Percentiles rank a stretch among this genome's conserved stretches.
phyloP scores from a whole-genome alignment of 2,888 invertebrate species.

The Tetragonisca angustula region DNA sequence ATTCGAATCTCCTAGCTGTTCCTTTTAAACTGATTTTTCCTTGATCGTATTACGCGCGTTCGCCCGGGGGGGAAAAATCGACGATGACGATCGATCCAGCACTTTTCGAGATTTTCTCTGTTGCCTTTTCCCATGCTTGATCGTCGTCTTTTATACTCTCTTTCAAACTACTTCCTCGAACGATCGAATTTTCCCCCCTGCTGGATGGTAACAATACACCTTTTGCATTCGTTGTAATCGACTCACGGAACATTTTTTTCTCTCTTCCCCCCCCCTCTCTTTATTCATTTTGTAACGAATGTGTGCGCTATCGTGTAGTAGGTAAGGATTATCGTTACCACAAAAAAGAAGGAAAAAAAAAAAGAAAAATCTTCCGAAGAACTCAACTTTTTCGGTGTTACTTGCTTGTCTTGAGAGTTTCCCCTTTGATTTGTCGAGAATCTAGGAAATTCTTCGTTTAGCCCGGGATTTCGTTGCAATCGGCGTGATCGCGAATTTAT shows the following conservation, averaged over 20 bases:
- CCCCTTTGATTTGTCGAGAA: not conserved
- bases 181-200: conserved; percentile 16
- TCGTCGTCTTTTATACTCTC: not conserved
- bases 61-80: conserved; percentile 11
- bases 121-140: not conserved
- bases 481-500: not conserved
- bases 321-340: conserved; percentile 13
- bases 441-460: not conserved
- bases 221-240: conserved; percentile 34
- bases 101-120: not conserved
- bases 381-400: not conserved
- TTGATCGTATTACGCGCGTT: conserved; percentile 28
- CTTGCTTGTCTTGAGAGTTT: no score
- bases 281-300: conserved; percentile 15
- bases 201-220: conserved; percentile 18
- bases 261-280: not conserved
- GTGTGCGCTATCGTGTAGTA: not conserved
- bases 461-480: conserved; percentile 3
- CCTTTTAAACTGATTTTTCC: conserved; percentile 9
- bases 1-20: conserved; percentile 68
- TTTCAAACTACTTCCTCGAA: not conserved
- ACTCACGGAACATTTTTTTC: not conserved
- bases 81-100: not conserved
- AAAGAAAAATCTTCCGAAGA: conserved; percentile 23
- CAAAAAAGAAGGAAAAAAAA: no score